A percentile compares a stretch with the other conserved stretches of the same genome.
Evolutionary conservation across 1,140 invertebrate species (phyloP).

Genomic region (Aphelinus certus): DNA sequence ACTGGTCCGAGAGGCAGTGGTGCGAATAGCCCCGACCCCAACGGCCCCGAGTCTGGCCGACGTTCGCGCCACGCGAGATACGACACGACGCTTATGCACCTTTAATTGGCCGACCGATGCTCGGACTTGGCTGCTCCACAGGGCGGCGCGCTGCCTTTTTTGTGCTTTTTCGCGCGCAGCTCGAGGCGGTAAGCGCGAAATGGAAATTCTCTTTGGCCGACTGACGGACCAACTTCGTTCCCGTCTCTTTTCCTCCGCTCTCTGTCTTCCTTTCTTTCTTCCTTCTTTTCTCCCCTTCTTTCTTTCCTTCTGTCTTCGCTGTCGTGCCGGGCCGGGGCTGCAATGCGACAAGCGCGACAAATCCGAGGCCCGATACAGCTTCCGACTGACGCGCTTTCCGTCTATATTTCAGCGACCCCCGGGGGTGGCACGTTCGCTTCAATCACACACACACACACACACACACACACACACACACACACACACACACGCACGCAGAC

Average conservation of each 20-base stretch:
- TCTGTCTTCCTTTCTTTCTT: no score
- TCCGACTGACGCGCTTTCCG: no score
- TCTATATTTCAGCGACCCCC: no score
- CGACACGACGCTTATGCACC: neutral
- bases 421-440: no score
- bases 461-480: no score
- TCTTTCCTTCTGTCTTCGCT: no score
- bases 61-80: neutral
- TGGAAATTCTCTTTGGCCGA: constrained; percentile 29
- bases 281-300: no score
- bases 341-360: constrained; percentile 20
- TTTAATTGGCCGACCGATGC: neutral
- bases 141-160: no score
- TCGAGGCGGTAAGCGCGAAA: constrained; percentile 25
- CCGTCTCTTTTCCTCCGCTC: no score
- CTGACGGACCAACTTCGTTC: no score
- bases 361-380: neutral
- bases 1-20: neutral
- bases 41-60: neutral
- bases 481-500: no score
- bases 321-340: neutral
- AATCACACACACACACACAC: no score
- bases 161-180: neutral
- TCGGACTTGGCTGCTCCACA: neutral
- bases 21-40: neutral